A percentile compares a stretch with the other conserved stretches of the same genome.
Conservation (phyloP, 2,113 vertebrate species). For the Phrynocephalus versicolor region DNA sequence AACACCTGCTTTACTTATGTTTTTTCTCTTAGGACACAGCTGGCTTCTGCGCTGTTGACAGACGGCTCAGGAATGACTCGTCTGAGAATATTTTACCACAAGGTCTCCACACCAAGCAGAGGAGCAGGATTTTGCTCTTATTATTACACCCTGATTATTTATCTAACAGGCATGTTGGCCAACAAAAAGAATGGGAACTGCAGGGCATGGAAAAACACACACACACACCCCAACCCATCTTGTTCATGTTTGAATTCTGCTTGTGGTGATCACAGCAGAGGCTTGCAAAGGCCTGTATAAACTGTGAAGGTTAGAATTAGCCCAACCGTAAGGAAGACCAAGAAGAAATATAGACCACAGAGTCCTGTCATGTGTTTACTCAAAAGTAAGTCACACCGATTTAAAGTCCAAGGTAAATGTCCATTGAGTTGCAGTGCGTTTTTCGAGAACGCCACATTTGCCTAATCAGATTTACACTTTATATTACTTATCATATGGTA, state of each 20-base stretch:
- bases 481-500: no score
- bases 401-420: background rate
- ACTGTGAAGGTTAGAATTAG: slow-evolving; percentile 13
- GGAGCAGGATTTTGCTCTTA: slow-evolving; percentile 58
- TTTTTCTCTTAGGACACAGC: slow-evolving; percentile 31
- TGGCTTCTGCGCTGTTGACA: slow-evolving; percentile 56
- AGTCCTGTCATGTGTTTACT: background rate
- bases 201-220: slow-evolving; percentile 31
- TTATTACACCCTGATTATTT: slow-evolving; percentile 67
- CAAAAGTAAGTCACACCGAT: background rate
- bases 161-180: slow-evolving; percentile 49
- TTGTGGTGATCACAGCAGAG: slow-evolving; percentile 19
- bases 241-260: background rate
- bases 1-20: slow-evolving; percentile 10
- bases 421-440: background rate
- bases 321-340: fast-evolving
- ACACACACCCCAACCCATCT: no score
- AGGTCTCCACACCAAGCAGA: slow-evolving; percentile 57
- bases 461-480: no score
- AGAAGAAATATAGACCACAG: background rate
- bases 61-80: slow-evolving; percentile 61
- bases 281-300: slow-evolving; percentile 15
- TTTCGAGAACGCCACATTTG: no score
- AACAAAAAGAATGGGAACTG: slow-evolving; percentile 51
- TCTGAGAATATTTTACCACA: slow-evolving; percentile 48